These are phyloP conservation scores for Hydroisotoma schaefferi DNA, from an alignment of 2,888 invertebrate genomes.

Conservation along the genomic window DNA sequence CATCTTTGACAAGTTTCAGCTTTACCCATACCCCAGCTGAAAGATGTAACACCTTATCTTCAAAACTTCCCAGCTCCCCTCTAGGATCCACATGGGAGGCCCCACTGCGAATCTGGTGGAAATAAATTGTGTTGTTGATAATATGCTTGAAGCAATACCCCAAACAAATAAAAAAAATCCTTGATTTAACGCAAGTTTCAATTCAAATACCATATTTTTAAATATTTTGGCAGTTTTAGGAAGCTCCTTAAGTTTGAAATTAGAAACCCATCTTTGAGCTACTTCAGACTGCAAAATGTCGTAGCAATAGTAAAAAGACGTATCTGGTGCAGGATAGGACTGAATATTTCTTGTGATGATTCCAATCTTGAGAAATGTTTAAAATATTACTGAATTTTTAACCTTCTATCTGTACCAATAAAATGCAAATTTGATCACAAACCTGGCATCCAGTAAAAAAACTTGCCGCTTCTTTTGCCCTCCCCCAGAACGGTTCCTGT, in stretches of 20 bases:
- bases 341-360: conserved; percentile 37
- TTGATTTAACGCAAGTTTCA: too few species aligned
- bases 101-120: not conserved
- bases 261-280: conserved; percentile 28
- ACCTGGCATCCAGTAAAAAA: conserved; percentile 57
- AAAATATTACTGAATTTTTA: not conserved
- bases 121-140: too few species aligned
- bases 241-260: conserved; percentile 12
- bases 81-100: conserved; percentile 16
- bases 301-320: conserved; percentile 11
- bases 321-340: conserved; percentile 13
- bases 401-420: not conserved
- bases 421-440: not conserved
- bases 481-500: conserved; percentile 62
- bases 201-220: too few species aligned
- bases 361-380: conserved; percentile 20
- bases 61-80: conserved; percentile 18
- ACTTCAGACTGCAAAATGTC: conserved; percentile 20
- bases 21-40: conserved; percentile 1
- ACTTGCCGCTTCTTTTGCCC: conserved; percentile 63
- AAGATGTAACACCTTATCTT: conserved; percentile 9
- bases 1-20: conserved; percentile 3
- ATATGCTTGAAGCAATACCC: too few species aligned
- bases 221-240: too few species aligned
- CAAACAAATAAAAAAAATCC: too few species aligned